Evolutionary conservation across 1,140 invertebrate species (phyloP), one percentile per base, ranked within the genome.

Genomic region (Sminthurides bifidus): DNA sequence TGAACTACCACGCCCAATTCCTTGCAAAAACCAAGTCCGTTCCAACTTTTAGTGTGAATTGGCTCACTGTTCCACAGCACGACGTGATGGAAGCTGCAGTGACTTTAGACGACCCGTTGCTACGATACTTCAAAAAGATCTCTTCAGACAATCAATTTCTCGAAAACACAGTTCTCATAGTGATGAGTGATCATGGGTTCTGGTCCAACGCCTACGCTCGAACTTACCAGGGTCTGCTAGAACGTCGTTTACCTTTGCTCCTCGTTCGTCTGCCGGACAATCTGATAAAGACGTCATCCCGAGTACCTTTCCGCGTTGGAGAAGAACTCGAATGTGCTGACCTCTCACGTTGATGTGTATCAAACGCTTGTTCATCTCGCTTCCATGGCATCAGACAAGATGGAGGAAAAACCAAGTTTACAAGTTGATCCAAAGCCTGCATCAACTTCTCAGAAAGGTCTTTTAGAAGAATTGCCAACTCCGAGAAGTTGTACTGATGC

Each of bases 111-210:
- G 26, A 23, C 10, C 19, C 30, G 6, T 38, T 51, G 33, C 19
- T 58, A 1, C 54, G 54, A 4, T 54, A 58, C 26, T 54, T 61
- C 30, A 21, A 53, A 23, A n/a, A 45, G n/a, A 14, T 61, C 8
- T 6, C 29, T 2, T 21, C 6, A 15, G 15, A 23, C 0, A 17
- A 27, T 23, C 19, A 10, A n/a, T 23, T 61, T 40, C 43, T 24
- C 15, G 55, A 54, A 26, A 57, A 51, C 19, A 61, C 55, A 8
- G 24, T 40, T 26, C 21, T 58, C 43, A 27, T 61, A 21, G 27
- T 61, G 21, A 51, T 54, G 52, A 46, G 59, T 30, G 59, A 61
- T n/a, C 51, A 57, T 21, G 59, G 59, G 5, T 50, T 51, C 19
- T 41, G 37, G 3, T 21, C 23, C 23, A 14, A 45, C 10, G n/a